Percentiles rank a stretch among this genome's conserved stretches.
Evolutionary conservation across 1,140 invertebrate genomes (phyloP).

Genomic region (Gonioctena quinquepunctata): DNA sequence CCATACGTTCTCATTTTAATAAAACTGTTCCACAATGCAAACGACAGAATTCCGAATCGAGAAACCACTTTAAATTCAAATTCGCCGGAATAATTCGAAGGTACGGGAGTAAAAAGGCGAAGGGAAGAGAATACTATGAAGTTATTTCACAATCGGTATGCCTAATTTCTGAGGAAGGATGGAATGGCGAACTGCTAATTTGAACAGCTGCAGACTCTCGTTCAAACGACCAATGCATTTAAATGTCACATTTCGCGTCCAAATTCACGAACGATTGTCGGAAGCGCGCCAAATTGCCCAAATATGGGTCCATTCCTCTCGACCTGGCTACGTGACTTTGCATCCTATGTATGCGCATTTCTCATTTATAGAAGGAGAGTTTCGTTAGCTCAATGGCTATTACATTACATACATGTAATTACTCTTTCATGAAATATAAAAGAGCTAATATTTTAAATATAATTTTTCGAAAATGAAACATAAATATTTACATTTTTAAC

Average conservation of each 20-base stretch:
- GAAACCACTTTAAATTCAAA: slow-evolving; percentile 9
- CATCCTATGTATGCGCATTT: not conserved
- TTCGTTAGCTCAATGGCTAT: too few relatives aligned
- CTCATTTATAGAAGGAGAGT: too few relatives aligned
- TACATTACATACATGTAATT: too few relatives aligned
- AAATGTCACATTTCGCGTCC: slow-evolving; percentile 45
- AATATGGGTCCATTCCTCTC: not conserved
- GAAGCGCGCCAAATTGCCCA: slow-evolving; percentile 5
- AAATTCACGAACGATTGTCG: slow-evolving; percentile 26
- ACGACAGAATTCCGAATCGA: not conserved
- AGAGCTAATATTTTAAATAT: too few relatives aligned
- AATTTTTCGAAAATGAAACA: too few relatives aligned
- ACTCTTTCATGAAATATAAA: too few relatives aligned
- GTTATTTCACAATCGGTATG: slow-evolving; percentile 32
- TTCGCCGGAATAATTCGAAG: not conserved
- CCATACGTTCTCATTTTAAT: not conserved
- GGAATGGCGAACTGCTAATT: slow-evolving; percentile 38
- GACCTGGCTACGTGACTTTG: slow-evolving; percentile 1
- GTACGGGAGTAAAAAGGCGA: not conserved
- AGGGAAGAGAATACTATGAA: slow-evolving; percentile 14
- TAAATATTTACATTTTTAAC: too few relatives aligned
- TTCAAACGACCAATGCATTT: slow-evolving; percentile 47
- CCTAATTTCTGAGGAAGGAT: slow-evolving; percentile 33
- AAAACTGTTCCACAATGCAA: not conserved
- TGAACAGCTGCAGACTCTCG: slow-evolving; percentile 32